phyloP scores from a whole-genome alignment of 2,113 vertebrate species.

The human (Homo sapiens) region DNA sequence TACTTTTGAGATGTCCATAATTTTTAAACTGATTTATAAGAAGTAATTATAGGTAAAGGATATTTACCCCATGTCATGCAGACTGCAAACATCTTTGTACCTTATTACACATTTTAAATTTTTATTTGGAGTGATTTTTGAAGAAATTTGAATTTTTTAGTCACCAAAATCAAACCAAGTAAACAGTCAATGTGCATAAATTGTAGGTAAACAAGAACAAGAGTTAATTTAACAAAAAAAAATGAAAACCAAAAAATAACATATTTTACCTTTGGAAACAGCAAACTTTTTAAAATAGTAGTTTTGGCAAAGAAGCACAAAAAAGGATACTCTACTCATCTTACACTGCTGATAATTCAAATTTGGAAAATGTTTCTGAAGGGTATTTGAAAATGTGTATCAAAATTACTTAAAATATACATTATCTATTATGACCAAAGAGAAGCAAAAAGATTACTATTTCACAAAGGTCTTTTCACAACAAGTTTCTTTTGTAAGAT shows the following conservation, averaged over 20 bases:
- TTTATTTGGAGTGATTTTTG: background rate
- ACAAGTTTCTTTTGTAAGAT: background rate
- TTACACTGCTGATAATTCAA: background rate
- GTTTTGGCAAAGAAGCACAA: background rate
- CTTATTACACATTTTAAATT: background rate
- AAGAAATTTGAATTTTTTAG: conserved; percentile 20
- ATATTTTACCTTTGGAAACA: background rate
- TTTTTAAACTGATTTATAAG: background rate
- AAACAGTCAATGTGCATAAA: background rate
- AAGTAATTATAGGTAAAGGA: background rate
- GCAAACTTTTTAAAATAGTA: background rate
- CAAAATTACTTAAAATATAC: conserved; percentile 12
- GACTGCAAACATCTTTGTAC: background rate
- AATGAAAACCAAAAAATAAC: background rate
- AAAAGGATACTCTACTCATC: background rate
- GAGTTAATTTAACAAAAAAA: background rate
- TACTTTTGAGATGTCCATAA: background rate
- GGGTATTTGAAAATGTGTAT: background rate
- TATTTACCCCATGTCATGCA: background rate
- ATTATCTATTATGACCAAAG: background rate
- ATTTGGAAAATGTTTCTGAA: background rate
- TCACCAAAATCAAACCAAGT: conserved; percentile 13
- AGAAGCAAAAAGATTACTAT: background rate
- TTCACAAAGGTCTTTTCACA: background rate
- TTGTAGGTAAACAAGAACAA: background rate